Base-by-base conservation (phyloP, 2,113 vertebrate species). In the Casuarius casuarius region DNA sequence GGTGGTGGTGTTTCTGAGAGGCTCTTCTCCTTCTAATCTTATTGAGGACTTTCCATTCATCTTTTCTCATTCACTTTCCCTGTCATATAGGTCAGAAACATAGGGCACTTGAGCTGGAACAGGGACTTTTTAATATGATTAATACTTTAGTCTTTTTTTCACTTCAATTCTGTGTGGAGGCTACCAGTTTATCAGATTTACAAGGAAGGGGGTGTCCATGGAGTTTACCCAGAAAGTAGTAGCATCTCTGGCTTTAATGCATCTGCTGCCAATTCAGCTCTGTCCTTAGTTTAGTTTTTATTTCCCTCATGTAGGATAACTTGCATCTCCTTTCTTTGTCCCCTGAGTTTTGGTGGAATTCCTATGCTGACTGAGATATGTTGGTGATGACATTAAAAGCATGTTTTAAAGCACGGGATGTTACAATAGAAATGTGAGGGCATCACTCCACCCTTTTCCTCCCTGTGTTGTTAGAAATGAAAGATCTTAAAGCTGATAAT, bases 21-120 rank as follows among this genome's bases (percentile, higher is more conserved):
- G 38, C 3, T 76, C 12, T 46, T 76, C 26, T 66, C 1, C 0
- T 66, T 71, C 7, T 17, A 8, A 0, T 62, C 26, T 56, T 20
- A 13, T 4, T 52, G 25, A 61, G 44, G 40, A 48, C 8, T 78
- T 87, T 3, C 8, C 12, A 12, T 63, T 59, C 22, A 12, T 58
- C 17, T 58, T 63, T 91, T 42, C 12, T 9, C 5, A 12, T 70
- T 19, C 49, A 11, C 18, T 12, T 40, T 48, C 26, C 28, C 12
- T 25, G 66, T 29, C 9, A 31, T 9, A 4, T 8, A 7, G 28
- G 9, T 28, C 3, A 77, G 29, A 72, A 66, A 15, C 15, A 35
- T 23, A 6, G 12, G 61, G 17, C 17, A 18, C 22, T 67, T 72
- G 10, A 5, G 16, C 33, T 85, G n/a, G 31, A 68, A 82, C 72